Base-by-base conservation (phyloP, 30 jellyfish, hydroid and myxozoan species). In the Catostylus mosaicus region DNA sequence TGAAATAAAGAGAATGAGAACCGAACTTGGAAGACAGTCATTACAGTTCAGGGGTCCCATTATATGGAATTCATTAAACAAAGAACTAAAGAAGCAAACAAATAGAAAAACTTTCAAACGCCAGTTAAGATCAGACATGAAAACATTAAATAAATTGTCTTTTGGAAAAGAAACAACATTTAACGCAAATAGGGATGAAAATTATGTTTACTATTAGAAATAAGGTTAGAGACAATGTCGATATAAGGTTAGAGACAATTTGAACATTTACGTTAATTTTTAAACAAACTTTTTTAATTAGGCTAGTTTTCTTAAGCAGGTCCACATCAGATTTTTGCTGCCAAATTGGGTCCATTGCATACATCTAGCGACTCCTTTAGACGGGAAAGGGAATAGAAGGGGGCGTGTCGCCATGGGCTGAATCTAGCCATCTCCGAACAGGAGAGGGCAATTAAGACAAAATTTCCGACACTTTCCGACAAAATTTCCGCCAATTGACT, bases 11-110 rank as follows among this genome's bases (percentile, higher is more conserved):
- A 7, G 67, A 36, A 45, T 73, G 85, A 73, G 67, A 46, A 35
- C 85, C 32, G 73, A 73, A 73, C 85, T 47, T 19, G 85, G 85
- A 73, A 73, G 85, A 51, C 65, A 73, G 65, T 50, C 85, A 73
- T 51, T 73, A 35, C 65, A 35, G 54, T 73, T 45, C 73, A 73
- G 73, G 67, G 73, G 73, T 19, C 73, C 77, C 36, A 35, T 68
- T 3, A 31, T 16, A 38, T 68, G 81, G 64, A 32, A 68, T 34
- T 9, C 81, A 11, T 38, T 37, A 47, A 51, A 30, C 86, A 74
- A 47, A 74, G 72, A 77, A 35, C 72, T 77, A 23, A 60, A 27
- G 36, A 35, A 77, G 75, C 64, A 40, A 33, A 77, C 56, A 61
- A 77, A 26, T 62, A 57, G 46, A 60, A 69, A 77, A 34, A 77